Percentiles rank a stretch among this genome's conserved stretches.
Evolutionary conservation across 2,113 vertebrate genomes (phyloP).

Genomic region (Myiopsitta monachus): DNA sequence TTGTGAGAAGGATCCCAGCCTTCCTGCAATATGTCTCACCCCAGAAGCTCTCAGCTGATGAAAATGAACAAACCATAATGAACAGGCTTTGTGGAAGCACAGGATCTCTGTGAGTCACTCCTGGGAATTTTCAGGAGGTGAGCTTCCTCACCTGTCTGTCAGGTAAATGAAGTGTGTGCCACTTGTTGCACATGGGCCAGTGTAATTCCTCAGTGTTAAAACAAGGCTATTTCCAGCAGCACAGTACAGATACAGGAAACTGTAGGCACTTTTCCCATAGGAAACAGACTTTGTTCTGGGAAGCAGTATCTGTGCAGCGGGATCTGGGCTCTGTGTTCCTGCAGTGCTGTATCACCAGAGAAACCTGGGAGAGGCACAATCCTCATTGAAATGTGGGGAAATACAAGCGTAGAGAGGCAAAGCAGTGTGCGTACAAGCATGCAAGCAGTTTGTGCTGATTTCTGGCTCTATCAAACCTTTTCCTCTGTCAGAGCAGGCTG

Average conservation of each 20-base stretch:
- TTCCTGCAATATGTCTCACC: neutral
- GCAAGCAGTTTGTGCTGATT: neutral
- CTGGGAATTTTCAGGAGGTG: neutral
- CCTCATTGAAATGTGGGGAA: neutral
- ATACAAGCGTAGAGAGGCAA: neutral
- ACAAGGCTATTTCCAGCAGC: neutral
- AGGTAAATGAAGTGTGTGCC: neutral
- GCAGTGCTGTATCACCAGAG: neutral
- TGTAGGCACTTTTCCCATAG: neutral
- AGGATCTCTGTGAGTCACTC: neutral
- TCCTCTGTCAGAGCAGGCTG: neutral
- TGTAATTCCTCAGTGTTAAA: neutral
- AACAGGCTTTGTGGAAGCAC: neutral
- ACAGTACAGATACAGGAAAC: fast-evolving
- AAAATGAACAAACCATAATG: neutral
- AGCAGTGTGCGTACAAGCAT: neutral
- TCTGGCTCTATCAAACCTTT: neutral
- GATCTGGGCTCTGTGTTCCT: neutral
- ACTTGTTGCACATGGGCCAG: neutral
- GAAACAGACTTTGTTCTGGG: neutral
- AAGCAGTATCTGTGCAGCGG: neutral
- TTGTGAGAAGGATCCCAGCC: neutral
- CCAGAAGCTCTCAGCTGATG: neutral
- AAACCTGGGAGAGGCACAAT: neutral
- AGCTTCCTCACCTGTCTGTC: neutral